Conservation (phyloP, 2,888 invertebrate genomes). For the Amorpha juglandis region DNA sequence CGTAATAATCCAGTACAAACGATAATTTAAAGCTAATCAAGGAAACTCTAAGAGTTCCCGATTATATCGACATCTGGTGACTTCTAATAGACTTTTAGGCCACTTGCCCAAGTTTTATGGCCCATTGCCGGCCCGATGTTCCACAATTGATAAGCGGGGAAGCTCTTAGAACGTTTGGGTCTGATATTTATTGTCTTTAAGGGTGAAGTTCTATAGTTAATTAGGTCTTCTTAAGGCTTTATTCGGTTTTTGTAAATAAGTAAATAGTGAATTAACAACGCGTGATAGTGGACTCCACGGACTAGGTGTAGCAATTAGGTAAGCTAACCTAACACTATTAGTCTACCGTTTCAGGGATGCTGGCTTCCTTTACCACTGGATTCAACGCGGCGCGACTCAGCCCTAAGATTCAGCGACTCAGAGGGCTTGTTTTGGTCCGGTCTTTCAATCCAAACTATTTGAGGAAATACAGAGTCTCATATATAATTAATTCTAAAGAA, state of each 20-base stretch:
- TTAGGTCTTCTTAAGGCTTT: background rate
- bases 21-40: conserved; percentile 8
- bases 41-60: background rate
- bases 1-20: background rate
- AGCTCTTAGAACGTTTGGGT: background rate
- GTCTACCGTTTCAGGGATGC: too few species aligned
- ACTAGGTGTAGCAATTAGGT: too few species aligned
- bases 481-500: too few species aligned
- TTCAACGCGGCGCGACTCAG: too few species aligned
- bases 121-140: background rate
- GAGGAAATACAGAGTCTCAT: too few species aligned
- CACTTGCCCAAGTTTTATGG: conserved; percentile 30
- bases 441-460: too few species aligned
- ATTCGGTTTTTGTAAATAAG: background rate
- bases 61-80: conserved; percentile 25
- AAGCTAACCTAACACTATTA: too few species aligned
- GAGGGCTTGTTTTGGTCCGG: too few species aligned
- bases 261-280: too few species aligned
- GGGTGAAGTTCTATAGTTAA: background rate
- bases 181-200: background rate
- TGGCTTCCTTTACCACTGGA: too few species aligned
- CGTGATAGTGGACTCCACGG: too few species aligned
- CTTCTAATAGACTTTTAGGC: conserved; percentile 39
- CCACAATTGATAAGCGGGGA: conserved; percentile 18
- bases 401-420: too few species aligned